Base-by-base conservation (phyloP, 2,888 invertebrate species). In the Pachliopta kotzebuea region DNA sequence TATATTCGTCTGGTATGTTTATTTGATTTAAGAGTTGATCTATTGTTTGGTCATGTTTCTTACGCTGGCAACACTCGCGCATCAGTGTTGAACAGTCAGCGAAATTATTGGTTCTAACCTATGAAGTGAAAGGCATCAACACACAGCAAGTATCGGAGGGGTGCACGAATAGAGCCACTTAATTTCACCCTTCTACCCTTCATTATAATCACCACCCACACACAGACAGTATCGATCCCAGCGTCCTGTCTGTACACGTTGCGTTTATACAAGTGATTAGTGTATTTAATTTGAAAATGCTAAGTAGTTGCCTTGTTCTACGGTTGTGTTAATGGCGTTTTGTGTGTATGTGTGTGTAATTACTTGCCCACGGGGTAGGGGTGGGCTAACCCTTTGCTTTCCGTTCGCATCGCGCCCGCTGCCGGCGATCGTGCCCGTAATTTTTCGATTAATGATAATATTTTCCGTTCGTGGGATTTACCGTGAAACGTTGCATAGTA, bases 281-380 rank as follows among this genome's bases (percentile, higher is more conserved):
- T 90, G 90, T 90, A 89, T 90, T 90, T 91, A 90, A 91, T 91
- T 91, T 89, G 90, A 91, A 90, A 90, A 90, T 89, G 91, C 88
- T 90, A 90, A 91, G 90, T 89, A 90, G 90, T 90, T 88, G 85
- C 85, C 85, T 86, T 89, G 88, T 88, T 88, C 86, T 85, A 84
- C 84, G 76, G 81, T 72, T 81, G 86, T 85, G 81, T 83, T 83
- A 80, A 78, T 77, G 84, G 75, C 69, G 71, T 77, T 71, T 72
- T 66, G 75, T 20, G 71, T 75, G 82, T 79, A 81, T 77, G 84
- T 74, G 77, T 71, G 81, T 77, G 84, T 88, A 86, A 86, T 87
- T 86, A 87, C 80, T 81, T 77, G 67, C 59, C 56, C 62, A 52
- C 63, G 72, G 67, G 69, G 74, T 77, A 76, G 79, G 86, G 88